Evolutionary conservation across 2,797 vertebrate species (phyloP).

Genomic region (Lacerta agilis): DNA sequence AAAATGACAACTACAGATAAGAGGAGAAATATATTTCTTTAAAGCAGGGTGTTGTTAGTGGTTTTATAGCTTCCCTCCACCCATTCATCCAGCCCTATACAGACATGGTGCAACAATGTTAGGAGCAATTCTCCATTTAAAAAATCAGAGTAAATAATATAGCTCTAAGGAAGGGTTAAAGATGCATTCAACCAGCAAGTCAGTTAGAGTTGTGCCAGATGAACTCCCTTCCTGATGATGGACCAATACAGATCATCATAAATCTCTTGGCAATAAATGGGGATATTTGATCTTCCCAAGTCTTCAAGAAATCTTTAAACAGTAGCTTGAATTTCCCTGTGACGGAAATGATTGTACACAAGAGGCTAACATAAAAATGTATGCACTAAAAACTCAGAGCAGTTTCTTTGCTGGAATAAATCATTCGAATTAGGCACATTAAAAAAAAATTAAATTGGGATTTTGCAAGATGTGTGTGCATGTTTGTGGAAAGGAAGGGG

Average conservation of each 20-base stretch:
- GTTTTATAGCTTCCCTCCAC: background rate
- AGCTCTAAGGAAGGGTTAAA: background rate
- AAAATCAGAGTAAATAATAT: background rate
- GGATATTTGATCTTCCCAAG: background rate
- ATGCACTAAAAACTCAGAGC: background rate
- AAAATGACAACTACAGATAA: conserved; percentile 26
- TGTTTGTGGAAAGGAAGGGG: too few relatives aligned
- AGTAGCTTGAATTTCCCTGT: background rate
- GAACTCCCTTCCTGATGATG: background rate
- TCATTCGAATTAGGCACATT: background rate
- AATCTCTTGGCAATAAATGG: background rate
- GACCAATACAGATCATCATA: background rate
- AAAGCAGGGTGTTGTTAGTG: conserved; percentile 28
- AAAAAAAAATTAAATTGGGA: background rate
- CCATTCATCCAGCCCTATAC: conserved; percentile 19
- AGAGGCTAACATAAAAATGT: background rate
- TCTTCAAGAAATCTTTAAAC: conserved; percentile 11
- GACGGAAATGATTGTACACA: background rate
- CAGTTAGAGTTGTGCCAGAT: conserved; percentile 4
- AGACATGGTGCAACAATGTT: conserved; percentile 1
- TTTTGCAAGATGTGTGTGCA: background rate
- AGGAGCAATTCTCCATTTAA: conserved; percentile 3
- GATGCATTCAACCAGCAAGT: conserved; percentile 3
- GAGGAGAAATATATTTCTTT: conserved; percentile 30
- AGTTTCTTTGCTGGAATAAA: background rate